A percentile compares a stretch with the other conserved stretches of the same genome.
Conservation (phyloP, 2,888 invertebrate species). For the Automeris io region DNA sequence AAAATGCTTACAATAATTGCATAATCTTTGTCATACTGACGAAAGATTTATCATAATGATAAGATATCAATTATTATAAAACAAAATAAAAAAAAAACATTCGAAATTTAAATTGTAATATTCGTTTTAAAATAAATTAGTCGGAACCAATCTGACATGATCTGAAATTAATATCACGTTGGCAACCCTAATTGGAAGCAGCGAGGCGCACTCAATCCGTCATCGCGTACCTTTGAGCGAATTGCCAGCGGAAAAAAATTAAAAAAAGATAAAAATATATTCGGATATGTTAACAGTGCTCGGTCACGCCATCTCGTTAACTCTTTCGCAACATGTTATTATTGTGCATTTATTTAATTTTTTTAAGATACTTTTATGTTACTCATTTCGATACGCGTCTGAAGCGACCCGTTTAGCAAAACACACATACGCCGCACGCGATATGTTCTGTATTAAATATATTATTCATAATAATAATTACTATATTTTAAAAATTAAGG, state of each 20-base stretch:
- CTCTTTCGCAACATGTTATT: constrained; percentile 59
- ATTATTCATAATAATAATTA: neutral
- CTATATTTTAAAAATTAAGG: no score
- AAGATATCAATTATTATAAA: no score
- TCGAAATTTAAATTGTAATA: neutral
- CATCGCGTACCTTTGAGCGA: constrained; percentile 36
- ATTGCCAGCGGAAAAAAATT: constrained; percentile 16
- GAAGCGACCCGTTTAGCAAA: constrained; percentile 18
- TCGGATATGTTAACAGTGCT: constrained; percentile 60
- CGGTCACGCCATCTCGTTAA: constrained; percentile 71
- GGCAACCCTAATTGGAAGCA: constrained; percentile 9
- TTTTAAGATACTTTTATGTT: constrained; percentile 14
- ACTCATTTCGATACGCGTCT: constrained; percentile 7
- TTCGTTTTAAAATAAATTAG: constrained; percentile 1
- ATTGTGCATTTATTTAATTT: constrained; percentile 71
- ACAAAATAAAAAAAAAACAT: no score
- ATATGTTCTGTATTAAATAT: neutral
- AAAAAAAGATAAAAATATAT: constrained; percentile 31
- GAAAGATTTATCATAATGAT: no score
- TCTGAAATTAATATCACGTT: constrained; percentile 1
- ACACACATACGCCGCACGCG: constrained; percentile 22
- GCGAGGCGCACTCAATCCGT: constrained; percentile 48
- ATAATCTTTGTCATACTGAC: no score
- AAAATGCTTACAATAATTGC: no score
- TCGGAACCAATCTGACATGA: neutral